Percentiles rank a stretch among this genome's conserved stretches.
phyloP scores from a whole-genome alignment of 2,888 invertebrate species.

The Noctua comes region DNA sequence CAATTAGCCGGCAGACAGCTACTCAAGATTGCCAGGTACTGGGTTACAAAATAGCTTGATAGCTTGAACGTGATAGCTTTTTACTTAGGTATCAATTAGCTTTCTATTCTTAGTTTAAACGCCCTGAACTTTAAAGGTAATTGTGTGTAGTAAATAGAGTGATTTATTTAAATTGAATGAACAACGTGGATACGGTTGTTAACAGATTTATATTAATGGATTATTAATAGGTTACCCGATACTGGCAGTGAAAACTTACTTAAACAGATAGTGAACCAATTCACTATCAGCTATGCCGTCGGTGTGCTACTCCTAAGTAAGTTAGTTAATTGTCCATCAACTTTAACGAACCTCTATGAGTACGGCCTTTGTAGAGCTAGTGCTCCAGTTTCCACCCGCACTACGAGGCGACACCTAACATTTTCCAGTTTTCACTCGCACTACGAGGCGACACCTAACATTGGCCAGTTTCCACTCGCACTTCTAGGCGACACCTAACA shows the following conservation, averaged over 20 bases:
- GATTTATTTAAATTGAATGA: conserved; percentile 10
- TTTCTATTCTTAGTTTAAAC: conserved; percentile 18
- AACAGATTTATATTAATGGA: background rate
- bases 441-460: too few relatives aligned
- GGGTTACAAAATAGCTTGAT: conserved; percentile 17
- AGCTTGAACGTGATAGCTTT: conserved; percentile 24
- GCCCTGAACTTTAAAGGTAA: conserved; percentile 12
- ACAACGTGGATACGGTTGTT: background rate
- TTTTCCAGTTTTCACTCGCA: background rate
- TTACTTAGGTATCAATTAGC: conserved; percentile 37
- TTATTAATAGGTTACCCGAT: background rate
- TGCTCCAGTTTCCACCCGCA: background rate
- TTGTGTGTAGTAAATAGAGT: conserved; percentile 1
- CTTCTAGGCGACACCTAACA: too few relatives aligned
- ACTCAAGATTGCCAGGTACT: conserved; percentile 29
- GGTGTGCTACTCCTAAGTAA: too few relatives aligned
- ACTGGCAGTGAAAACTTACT: too few relatives aligned
- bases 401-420: background rate
- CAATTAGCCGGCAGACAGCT: conserved; percentile 59
- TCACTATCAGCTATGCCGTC: too few relatives aligned
- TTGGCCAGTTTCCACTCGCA: too few relatives aligned
- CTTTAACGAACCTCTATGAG: conserved; percentile 5
- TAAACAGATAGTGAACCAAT: too few relatives aligned
- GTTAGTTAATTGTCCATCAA: background rate
- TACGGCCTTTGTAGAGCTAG: background rate